These are phyloP conservation scores for Elaphurus davidianus DNA, from an alignment of 2,113 vertebrate species.

Conservation along the genomic window DNA sequence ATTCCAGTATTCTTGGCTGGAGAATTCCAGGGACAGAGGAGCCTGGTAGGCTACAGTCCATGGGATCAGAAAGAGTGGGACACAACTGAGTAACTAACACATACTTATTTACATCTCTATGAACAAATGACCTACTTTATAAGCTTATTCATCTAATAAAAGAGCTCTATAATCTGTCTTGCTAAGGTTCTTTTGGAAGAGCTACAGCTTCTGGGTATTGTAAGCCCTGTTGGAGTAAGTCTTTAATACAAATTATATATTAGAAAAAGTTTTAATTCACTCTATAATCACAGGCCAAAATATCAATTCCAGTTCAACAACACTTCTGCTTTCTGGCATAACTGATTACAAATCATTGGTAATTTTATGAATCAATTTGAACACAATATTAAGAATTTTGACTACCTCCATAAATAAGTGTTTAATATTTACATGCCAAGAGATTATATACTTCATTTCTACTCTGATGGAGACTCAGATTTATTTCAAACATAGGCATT, in stretches of 20 bases:
- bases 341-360: slow-evolving; percentile 64
- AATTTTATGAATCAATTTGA: slow-evolving; percentile 63
- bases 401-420: slow-evolving; percentile 60
- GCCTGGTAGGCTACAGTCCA: background rate
- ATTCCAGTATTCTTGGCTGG: background rate
- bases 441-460: slow-evolving; percentile 5
- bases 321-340: slow-evolving; percentile 55
- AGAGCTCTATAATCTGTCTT: background rate
- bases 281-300: slow-evolving; percentile 43
- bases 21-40: background rate
- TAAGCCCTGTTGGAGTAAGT: background rate
- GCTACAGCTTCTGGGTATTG: background rate
- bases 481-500: slow-evolving; percentile 11
- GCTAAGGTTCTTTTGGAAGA: background rate
- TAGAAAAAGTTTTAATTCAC: background rate
- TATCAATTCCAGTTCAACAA: slow-evolving; percentile 52
- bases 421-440: slow-evolving; percentile 30
- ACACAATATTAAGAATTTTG: slow-evolving; percentile 55
- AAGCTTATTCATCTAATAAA: background rate
- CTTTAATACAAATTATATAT: background rate
- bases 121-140: background rate
- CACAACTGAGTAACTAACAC: background rate
- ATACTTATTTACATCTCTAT: background rate
- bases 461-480: background rate
- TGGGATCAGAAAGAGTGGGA: background rate